Conservation (phyloP, 2,888 invertebrate species). For the Pandemis corylana region DNA sequence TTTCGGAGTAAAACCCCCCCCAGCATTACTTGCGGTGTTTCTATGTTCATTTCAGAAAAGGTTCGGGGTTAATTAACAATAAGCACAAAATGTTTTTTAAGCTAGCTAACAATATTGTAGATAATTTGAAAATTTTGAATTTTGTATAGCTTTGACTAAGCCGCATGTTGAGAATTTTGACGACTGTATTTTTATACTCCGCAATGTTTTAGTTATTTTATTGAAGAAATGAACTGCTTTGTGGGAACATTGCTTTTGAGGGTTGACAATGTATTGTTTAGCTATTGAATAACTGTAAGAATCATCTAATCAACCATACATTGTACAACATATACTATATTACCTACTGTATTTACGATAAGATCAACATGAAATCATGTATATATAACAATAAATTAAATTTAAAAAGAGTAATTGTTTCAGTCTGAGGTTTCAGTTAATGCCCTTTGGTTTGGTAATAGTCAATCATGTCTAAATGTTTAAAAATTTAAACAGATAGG, state of each 20-base stretch:
- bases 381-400: constrained; percentile 28
- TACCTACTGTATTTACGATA: constrained; percentile 15
- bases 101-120: neutral
- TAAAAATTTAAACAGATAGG: neutral
- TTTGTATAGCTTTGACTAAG: neutral
- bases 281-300: neutral
- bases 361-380: constrained; percentile 20
- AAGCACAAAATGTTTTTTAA: neutral
- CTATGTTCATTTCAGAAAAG: neutral
- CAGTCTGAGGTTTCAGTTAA: neutral
- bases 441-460: neutral
- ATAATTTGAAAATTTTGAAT: neutral
- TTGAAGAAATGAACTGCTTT: neutral
- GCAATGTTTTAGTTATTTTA: constrained; percentile 7
- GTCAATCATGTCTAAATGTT: neutral
- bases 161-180: constrained; percentile 14
- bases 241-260: constrained; percentile 2
- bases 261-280: constrained; percentile 5
- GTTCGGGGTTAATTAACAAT: neutral
- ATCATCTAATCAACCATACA: neutral
- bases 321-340: neutral
- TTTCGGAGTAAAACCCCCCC: too few relatives aligned
- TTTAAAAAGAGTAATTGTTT: neutral
- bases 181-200: constrained; percentile 24
- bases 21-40: neutral